A percentile compares a stretch with the other conserved stretches of the same genome.
Conservation (phyloP, 2,797 vertebrate species). For the Stomatorhinus walkeri region DNA sequence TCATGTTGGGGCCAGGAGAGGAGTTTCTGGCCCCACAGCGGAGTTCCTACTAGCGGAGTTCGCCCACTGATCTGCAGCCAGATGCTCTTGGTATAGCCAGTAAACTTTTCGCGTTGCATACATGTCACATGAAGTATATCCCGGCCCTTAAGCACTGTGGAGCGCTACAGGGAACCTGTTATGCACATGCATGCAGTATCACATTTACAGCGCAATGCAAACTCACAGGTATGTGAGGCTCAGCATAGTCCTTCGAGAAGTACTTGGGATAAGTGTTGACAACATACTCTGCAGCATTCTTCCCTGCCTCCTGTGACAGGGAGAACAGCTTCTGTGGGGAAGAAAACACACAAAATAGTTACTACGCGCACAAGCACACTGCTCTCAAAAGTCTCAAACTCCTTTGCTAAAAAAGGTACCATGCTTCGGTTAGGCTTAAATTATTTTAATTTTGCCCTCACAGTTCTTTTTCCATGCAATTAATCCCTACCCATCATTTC, state of each 20-base stretch:
- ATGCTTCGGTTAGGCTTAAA: not conserved
- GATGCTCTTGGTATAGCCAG: not conserved
- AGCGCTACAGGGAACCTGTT: not conserved
- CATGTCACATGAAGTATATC: not conserved
- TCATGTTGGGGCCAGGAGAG: not conserved
- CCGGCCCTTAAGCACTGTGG: not conserved
- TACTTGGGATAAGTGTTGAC: conserved; percentile 72
- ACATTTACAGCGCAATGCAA: not conserved
- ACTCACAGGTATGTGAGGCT: conserved; percentile 83
- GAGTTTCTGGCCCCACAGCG: not conserved
- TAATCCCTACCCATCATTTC: not conserved
- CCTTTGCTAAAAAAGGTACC: not conserved
- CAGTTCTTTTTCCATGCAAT: not conserved
- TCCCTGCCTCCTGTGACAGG: conserved; percentile 77
- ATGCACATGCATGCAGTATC: not conserved
- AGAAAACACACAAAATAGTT: not conserved
- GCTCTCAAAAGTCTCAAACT: not conserved
- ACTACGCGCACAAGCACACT: not conserved
- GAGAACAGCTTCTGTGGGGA: conserved; percentile 64
- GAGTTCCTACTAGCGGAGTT: not conserved
- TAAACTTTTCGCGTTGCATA: not conserved
- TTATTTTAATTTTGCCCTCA: not conserved
- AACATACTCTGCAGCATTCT: conserved; percentile 77
- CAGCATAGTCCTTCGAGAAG: conserved; percentile 80
- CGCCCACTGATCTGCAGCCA: not conserved